These are phyloP conservation scores for Ashinkailepas kermadecensis DNA, from an alignment of 2,888 invertebrate genomes.

Conservation along the genomic window DNA sequence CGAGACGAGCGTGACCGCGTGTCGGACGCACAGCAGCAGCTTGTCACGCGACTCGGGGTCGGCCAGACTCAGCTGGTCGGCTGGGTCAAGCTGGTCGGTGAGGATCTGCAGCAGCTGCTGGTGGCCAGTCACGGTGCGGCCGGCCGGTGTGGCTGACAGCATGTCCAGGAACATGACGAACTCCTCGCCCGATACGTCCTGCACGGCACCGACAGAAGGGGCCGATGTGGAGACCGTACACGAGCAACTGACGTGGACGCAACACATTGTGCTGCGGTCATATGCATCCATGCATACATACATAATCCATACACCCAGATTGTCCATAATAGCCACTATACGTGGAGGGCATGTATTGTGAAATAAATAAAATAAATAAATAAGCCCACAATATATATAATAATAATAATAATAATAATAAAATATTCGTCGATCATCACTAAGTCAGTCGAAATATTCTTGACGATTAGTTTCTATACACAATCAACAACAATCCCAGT, in stretches of 20 bases:
- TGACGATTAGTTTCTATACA: too few species aligned
- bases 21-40: slow-evolving; percentile 75
- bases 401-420: too few species aligned
- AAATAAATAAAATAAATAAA: too few species aligned
- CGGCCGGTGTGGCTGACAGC: slow-evolving; percentile 68
- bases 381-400: too few species aligned
- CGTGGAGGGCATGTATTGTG: too few species aligned
- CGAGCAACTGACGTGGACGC: not conserved
- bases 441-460: too few species aligned
- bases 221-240: not conserved
- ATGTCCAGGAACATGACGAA: slow-evolving; percentile 83
- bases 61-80: slow-evolving; percentile 37
- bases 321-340: too few species aligned
- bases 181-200: slow-evolving; percentile 62
- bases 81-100: slow-evolving; percentile 64
- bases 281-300: too few species aligned
- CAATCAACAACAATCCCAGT: too few species aligned
- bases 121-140: slow-evolving; percentile 73
- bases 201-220: slow-evolving; percentile 32
- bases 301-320: too few species aligned
- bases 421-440: too few species aligned
- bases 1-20: slow-evolving; percentile 78
- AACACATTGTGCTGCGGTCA: too few species aligned
- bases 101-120: slow-evolving; percentile 79
- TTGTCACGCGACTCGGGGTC: slow-evolving; percentile 53